Base-by-base conservation (phyloP, 2,888 invertebrate species). In the Drosophila tripunctata region DNA sequence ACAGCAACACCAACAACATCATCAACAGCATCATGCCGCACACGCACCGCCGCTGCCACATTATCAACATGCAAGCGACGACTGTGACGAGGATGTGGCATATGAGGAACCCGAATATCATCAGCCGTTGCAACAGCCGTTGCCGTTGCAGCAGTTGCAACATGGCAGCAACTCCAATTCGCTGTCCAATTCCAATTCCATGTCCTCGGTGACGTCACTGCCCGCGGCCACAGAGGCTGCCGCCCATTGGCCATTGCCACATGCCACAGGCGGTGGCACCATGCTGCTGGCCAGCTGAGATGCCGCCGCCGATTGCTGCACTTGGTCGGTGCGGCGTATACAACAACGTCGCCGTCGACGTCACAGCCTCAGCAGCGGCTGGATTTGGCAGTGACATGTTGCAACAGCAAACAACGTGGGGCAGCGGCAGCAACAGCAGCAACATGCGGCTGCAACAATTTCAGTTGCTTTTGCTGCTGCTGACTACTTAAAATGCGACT, bases 281-380 rank as follows among this genome's bases (percentile, higher is more conserved):
- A 88, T 91, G 79, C 90, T 91, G 78, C 90, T 90, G 78, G 90
- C 90, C 78, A 91, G 91, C 89, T 91, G 91, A 91, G 89, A 81
- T 31, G 27, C 66, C 55, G 27, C 66, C 55, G 66, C 71, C 54
- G 64, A 67, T 19, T 61, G 68, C 75, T 86, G 77, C 74, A 73
- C 72, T 56, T 89, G 89, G 90, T 73, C 87, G 60, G n/a, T n/a
- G n/a, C n/a, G n/a, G n/a, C n/a, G n/a, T n/a, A n/a, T n/a, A n/a
- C n/a, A n/a, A n/a, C n/a, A n/a, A n/a, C 72, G 48, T 35, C 65
- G 50, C 14, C 79, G 75, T 50, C 73, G 87, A 61, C 81, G 79
- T 61, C 76, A 82, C 55, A 84, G 75, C 70, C 69, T 82, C 45
- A 88, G 82, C 74, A 88, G 87, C 71, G 81, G 77, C 68, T 89